A percentile compares a stretch with the other conserved stretches of the same genome.
Evolutionary conservation across 2,797 vertebrate genomes (phyloP).

Genomic region (Menidia menidia): DNA sequence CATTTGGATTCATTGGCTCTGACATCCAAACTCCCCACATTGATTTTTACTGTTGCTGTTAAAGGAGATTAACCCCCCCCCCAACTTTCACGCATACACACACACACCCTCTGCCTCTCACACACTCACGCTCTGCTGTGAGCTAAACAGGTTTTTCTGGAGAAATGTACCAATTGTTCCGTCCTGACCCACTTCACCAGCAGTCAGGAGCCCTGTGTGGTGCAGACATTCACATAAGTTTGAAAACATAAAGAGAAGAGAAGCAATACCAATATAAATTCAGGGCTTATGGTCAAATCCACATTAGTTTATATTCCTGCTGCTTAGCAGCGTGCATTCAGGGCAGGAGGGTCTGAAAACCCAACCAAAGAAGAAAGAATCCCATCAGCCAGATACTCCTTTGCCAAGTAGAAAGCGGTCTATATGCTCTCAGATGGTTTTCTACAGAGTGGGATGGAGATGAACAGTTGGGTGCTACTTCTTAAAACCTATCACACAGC

Average conservation of each 20-base stretch:
- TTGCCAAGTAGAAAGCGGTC: constrained; percentile 30
- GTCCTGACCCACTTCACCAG: constrained; percentile 59
- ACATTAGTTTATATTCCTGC: constrained; percentile 38
- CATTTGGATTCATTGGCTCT: constrained; percentile 58
- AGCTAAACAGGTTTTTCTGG: constrained; percentile 53
- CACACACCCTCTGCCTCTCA: not conserved
- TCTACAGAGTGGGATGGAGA: constrained; percentile 53
- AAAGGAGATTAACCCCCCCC: constrained; percentile 55
- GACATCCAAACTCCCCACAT: constrained; percentile 68
- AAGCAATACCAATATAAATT: constrained; percentile 1
- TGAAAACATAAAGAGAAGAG: constrained; percentile 10
- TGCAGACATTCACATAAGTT: constrained; percentile 38
- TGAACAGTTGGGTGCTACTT: constrained; percentile 31
- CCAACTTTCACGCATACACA: not conserved
- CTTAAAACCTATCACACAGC: constrained; percentile 62
- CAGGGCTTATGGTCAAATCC: constrained; percentile 15
- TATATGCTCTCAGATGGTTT: constrained; percentile 29
- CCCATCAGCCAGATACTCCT: constrained; percentile 41
- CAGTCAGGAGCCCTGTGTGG: constrained; percentile 36
- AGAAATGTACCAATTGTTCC: constrained; percentile 55
- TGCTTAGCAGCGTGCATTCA: constrained; percentile 33
- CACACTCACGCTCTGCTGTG: constrained; percentile 22
- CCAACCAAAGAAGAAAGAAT: constrained; percentile 22
- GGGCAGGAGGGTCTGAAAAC: constrained; percentile 15
- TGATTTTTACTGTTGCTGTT: constrained; percentile 69